Conservation (phyloP, 2,113 vertebrate genomes). For the Limanda limanda region DNA sequence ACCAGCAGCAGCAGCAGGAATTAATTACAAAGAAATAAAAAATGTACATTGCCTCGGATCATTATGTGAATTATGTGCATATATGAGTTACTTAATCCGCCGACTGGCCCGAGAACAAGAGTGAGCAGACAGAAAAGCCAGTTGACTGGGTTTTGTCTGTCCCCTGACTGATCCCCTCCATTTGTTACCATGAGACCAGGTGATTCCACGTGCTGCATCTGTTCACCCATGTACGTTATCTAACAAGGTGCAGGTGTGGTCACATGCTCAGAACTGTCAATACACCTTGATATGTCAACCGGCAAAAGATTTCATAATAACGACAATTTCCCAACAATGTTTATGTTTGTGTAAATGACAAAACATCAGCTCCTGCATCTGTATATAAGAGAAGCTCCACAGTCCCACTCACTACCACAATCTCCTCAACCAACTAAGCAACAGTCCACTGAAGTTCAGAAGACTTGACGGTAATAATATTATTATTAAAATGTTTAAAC, state of each 20-base stretch:
- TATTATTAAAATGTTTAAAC: not conserved
- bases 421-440: not conserved
- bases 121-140: not conserved
- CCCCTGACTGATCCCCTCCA: not conserved
- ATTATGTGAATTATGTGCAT: not conserved
- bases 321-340: slow-evolving; percentile 12
- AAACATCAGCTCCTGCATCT: not conserved
- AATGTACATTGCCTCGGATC: not conserved
- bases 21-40: not conserved
- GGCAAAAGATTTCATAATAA: slow-evolving; percentile 32
- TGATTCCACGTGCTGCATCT: not conserved
- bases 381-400: slow-evolving; percentile 49
- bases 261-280: not conserved
- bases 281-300: not conserved
- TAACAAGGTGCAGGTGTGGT: not conserved
- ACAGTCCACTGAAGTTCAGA: slow-evolving; percentile 20
- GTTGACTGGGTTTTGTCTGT: slow-evolving; percentile 23
- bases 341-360: not conserved
- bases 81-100: not conserved
- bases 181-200: slow-evolving; percentile 22
- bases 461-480: slow-evolving; percentile 21
- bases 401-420: slow-evolving; percentile 13
- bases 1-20: not conserved
- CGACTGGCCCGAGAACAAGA: not conserved
- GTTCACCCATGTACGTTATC: not conserved